Base-by-base conservation (phyloP, 1,140 invertebrate species). In the Platyscapa corneri region DNA sequence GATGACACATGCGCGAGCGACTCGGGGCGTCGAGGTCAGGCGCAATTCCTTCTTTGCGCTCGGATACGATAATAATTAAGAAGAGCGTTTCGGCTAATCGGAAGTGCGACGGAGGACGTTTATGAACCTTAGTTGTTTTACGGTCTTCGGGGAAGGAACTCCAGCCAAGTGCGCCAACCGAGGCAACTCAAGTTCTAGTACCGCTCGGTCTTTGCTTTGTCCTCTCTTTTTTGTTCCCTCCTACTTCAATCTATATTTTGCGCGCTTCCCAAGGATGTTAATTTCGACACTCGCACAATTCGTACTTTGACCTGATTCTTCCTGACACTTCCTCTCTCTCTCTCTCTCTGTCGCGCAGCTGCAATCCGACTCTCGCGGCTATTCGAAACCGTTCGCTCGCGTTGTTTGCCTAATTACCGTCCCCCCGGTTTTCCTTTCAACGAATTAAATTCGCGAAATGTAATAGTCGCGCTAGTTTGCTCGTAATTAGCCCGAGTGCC, bases 221-320 rank as follows among this genome's bases (percentile, higher is more conserved):
- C 60, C 30, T 30, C 5, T n/a, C 20, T 64, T n/a, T n/a, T 64
- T 64, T 27, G 7, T 27, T 10, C 7, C 5, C 23, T 67, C 12
- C 3, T 74, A 42, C 14, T 39, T 74, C 32, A 74, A 30, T 75
- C 27, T 75, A 14, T 75, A 16, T 75, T 75, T 49, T 60, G 32
- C 30, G 6, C n/a, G 23, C 14, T 60, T 34, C 0, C 7, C 27
- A 0, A 42, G 46, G 46, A 53, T 72, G 56, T 82, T 74, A 49
- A 70, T 82, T 82, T 74, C 32, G 37, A 65, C 67, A 5, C 56
- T 39, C 16, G 56, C 23, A 16, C 78, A 0, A 64, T 67, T 80
- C 60, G 30, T 42, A 23, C 60, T 65, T 80, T 80, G 78, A 80
- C 60, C 56, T 67, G 3, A 37, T 67, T 79, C 56, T 64, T 79